Evolutionary conservation across 2,113 vertebrate genomes (phyloP), one percentile per base, ranked within the genome.

Genomic region (Thalassarche chlororhynchos): DNA sequence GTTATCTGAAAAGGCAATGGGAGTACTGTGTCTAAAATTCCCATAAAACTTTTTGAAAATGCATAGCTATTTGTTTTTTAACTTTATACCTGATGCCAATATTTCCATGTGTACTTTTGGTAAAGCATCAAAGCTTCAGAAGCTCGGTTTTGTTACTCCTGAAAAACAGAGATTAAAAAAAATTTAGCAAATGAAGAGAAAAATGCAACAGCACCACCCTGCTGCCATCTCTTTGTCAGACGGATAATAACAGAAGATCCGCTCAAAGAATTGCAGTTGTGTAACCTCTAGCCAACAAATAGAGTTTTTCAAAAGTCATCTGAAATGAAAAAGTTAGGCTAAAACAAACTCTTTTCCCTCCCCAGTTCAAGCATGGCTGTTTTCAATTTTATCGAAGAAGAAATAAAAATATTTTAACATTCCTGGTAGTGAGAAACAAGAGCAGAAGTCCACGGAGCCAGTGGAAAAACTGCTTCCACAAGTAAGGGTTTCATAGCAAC

Each of bases 141-240:
- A 83, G 34, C 44, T 87, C 0, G 0, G 24, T 62, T 93, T 77
- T 44, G 36, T 66, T 66, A 66, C 17, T 74, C 20, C 61, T 58
- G 80, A 89, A 92, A 75, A 81, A 24, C 1, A 81, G 31, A 71
- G 14, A 86, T 47, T 32, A 52, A 75, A 62, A 54, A 49, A 61
- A 61, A 62, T 52, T 47, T 8, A 82, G 26, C 5, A 64, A 83
- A 88, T 7, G 3, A 75, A 70, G 78, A 95, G n/a, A 46, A 90
- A 96, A 96, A 95, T 51, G 42, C 95, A 97, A 96, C 88, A 97
- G 90, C 94, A 95, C 94, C 93, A 93, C 96, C 95, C 93, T 94
- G 87, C 95, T 97, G 95, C 94, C 92, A 89, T 84, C 85, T 95
- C 82, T 84, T 95, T 97, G 89, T 89, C 83, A 96, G 61, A 81